Conservation (phyloP, 1,140 invertebrate species). For the Anagrus nilaparvatae region DNA sequence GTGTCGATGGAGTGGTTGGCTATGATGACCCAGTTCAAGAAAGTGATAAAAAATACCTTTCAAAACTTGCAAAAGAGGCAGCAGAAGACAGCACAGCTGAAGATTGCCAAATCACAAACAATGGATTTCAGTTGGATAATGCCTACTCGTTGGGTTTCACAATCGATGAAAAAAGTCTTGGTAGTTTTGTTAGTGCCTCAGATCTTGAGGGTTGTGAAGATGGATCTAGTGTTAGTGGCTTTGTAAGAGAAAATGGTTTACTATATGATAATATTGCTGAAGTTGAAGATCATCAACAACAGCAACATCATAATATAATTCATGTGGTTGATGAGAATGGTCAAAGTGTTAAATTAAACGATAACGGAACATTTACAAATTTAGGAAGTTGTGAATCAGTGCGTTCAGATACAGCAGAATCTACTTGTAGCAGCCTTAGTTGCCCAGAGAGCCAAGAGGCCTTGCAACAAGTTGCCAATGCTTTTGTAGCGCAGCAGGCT, state of each 20-base stretch:
- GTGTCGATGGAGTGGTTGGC: too few species aligned
- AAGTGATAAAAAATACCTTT: too few species aligned
- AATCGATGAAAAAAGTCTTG: constrained; percentile 14
- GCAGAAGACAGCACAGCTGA: constrained; percentile 7
- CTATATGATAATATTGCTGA: too few species aligned
- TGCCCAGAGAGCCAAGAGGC: constrained; percentile 36
- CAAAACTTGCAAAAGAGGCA: too few species aligned
- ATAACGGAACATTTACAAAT: constrained; percentile 8
- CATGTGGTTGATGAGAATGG: constrained; percentile 3
- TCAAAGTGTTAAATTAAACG: constrained; percentile 10
- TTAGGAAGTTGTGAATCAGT: constrained; percentile 32
- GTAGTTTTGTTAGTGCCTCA: constrained; percentile 6
- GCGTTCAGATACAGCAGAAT: constrained; percentile 39
- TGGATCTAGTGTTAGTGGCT: constrained; percentile 9
- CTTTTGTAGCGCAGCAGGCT: constrained; percentile 32
- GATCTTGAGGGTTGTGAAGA: constrained; percentile 12
- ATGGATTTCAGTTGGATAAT: too few species aligned
- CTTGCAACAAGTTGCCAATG: constrained; percentile 21
- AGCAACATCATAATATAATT: too few species aligned
- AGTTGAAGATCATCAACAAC: not conserved
- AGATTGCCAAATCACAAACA: too few species aligned
- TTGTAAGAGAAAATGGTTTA: constrained; percentile 9
- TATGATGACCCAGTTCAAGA: too few species aligned
- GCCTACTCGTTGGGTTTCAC: constrained; percentile 6
- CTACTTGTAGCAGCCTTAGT: constrained; percentile 38